A percentile compares a stretch with the other conserved stretches of the same genome.
These are phyloP conservation scores for Daktulosphaira vitifoliae DNA, from an alignment of 1,140 invertebrate species.

Conservation along the genomic window DNA sequence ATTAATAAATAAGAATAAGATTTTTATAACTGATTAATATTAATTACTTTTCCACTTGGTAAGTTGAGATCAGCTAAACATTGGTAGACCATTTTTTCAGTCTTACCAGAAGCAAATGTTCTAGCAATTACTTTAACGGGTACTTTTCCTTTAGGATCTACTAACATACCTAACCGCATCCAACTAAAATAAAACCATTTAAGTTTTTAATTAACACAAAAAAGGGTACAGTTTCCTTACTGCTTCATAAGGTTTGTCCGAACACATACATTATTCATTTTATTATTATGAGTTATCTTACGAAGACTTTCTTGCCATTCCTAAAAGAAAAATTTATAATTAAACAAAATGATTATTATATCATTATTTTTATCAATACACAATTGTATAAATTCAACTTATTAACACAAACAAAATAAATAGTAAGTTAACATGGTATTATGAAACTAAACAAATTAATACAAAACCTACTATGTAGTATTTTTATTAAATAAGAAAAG, in stretches of 20 bases:
- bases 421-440: too few species aligned
- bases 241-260: constrained; percentile 95
- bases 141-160: constrained; percentile 90
- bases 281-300: constrained; percentile 90
- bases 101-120: constrained; percentile 97
- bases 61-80: constrained; percentile 87
- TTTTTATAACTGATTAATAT: not conserved
- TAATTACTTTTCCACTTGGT: constrained; percentile 81
- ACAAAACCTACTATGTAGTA: too few species aligned
- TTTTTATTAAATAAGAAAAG: too few species aligned
- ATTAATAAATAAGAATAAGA: not conserved
- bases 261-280: constrained; percentile 92
- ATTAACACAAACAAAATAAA: too few species aligned
- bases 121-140: constrained; percentile 92
- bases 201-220: constrained; percentile 1
- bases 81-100: constrained; percentile 96
- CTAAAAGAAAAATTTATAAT: constrained; percentile 46
- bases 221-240: constrained; percentile 57
- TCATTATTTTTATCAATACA: too few species aligned
- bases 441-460: too few species aligned
- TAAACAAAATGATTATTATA: too few species aligned
- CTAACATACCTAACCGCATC: constrained; percentile 90
- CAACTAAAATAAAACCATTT: constrained; percentile 60
- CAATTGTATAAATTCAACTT: too few species aligned
- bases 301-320: constrained; percentile 85